Evolutionary conservation across 2,797 vertebrate genomes (phyloP), one percentile per base, ranked within the genome.

Genomic region (Podarcis lilfordi): DNA sequence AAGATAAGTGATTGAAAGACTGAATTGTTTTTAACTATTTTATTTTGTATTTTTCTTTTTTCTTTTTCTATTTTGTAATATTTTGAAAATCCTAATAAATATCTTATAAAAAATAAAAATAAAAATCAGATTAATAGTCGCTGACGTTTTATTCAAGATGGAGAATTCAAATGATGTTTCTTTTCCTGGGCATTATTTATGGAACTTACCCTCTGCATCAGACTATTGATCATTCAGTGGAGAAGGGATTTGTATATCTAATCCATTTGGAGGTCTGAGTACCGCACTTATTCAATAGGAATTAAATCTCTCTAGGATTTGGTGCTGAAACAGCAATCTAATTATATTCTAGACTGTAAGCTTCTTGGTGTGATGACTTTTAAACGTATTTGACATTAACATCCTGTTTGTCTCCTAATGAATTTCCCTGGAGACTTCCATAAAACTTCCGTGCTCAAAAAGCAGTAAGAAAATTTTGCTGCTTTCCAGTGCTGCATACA

Each of bases 281-380:
- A 29, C 61, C 79, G 25, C 8, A 21, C 72, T 43, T 82, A 0
- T 1, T 84, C 32, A 59, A 74, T 32, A 80, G 45, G 64, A 88
- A 84, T 84, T 80, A 43, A 84, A 79, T 72, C 27, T 72, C 27
- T 61, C 29, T 43, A 43, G n/a, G 59, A 85, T 89, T 75, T 89
- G n/a, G 25, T 75, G 59, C 71, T 85, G 78, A 85, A 89, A 61
- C 37, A 85, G 82, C 82, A 21, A 40, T 35, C 23, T 85, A 85
- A 64, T 80, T 88, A 71, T 72, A 50, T 68, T 77, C 10, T n/a
- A n/a, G 43, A 27, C 21, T 45, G 27, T 19, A 88, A 87, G 37
- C 37, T 82, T 35, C 23, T 75, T 66, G 55, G 29, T 45, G 2
- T 23, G 40, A 9, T 82, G 29, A n/a, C 35, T 74, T 80, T 59